A percentile compares a stretch with the other conserved stretches of the same genome.
Evolutionary conservation across 2,113 vertebrate species (phyloP).

Genomic region (Sinocyclocheilus anophthalmus): DNA sequence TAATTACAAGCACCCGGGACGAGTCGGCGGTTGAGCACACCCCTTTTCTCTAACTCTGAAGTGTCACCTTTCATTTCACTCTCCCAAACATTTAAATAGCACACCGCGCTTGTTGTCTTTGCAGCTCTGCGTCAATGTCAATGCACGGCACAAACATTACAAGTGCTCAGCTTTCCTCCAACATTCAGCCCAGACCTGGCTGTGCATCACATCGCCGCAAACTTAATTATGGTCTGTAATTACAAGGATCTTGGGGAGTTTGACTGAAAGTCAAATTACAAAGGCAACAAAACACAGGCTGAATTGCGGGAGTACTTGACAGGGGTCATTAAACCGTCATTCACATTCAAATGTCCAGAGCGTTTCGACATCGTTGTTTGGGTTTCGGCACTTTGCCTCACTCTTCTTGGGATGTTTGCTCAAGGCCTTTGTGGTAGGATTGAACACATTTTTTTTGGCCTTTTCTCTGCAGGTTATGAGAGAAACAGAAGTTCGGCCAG

Average conservation of each 20-base stretch:
- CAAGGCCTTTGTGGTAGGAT: constrained; percentile 68
- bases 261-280: constrained; percentile 73
- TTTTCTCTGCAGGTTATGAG: constrained; percentile 73
- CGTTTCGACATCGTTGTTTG: constrained; percentile 67
- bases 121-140: constrained; percentile 75
- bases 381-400: constrained; percentile 67
- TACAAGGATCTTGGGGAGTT: constrained; percentile 74
- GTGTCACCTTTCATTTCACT: constrained; percentile 74
- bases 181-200: constrained; percentile 57
- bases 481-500: constrained; percentile 65
- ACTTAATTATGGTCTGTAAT: constrained; percentile 76
- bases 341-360: constrained; percentile 82
- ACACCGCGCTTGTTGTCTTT: constrained; percentile 70
- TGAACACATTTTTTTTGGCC: constrained; percentile 51
- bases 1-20: constrained; percentile 64
- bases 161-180: constrained; percentile 57
- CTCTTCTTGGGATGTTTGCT: constrained; percentile 72
- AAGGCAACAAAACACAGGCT: constrained; percentile 80
- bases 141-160: constrained; percentile 64
- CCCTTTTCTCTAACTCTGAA: constrained; percentile 54
- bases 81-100: constrained; percentile 72
- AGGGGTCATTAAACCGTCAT: constrained; percentile 82
- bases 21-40: constrained; percentile 60
- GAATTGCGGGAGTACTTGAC: constrained; percentile 76
- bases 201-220: constrained; percentile 64